Percentiles rank a stretch among this genome's conserved stretches.
These are phyloP conservation scores for Montifringilla adamsi DNA, from an alignment of 2,113 vertebrate genomes.

Conservation along the genomic window DNA sequence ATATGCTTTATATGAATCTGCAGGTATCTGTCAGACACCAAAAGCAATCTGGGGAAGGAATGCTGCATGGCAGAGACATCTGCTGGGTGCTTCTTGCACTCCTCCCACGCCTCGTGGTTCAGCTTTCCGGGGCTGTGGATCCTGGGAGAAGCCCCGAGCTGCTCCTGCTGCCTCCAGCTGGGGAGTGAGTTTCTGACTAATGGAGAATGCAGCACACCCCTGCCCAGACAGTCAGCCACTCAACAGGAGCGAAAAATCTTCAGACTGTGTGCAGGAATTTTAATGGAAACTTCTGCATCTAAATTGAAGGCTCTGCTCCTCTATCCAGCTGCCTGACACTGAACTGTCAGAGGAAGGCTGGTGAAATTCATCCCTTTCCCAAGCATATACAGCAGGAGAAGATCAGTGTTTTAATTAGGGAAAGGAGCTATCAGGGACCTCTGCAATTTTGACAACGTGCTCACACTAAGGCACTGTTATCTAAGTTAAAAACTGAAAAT, in stretches of 20 bases:
- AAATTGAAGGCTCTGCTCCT: neutral
- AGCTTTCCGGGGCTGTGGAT: fast-evolving
- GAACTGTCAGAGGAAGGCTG: neutral
- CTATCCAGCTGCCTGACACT: neutral
- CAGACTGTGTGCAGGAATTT: neutral
- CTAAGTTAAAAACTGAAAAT: neutral
- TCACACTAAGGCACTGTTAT: neutral
- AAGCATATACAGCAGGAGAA: neutral
- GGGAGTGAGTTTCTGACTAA: neutral
- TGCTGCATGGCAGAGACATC: constrained; percentile 48
- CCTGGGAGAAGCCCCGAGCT: fast-evolving
- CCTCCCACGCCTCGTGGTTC: fast-evolving
- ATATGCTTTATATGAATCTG: constrained; percentile 14
- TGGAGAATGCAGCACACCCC: neutral
- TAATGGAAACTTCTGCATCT: constrained; percentile 28
- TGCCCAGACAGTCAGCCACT: neutral
- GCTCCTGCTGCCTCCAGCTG: neutral
- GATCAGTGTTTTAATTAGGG: neutral
- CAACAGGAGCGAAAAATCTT: neutral
- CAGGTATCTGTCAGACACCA: neutral
- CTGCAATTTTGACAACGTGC: neutral
- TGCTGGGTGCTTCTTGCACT: constrained; percentile 34
- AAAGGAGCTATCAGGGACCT: neutral
- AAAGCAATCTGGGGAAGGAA: neutral
- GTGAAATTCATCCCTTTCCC: neutral